Evolutionary conservation across 2,797 vertebrate species (phyloP).

Genomic region (Mormyrus hasselquistii): DNA sequence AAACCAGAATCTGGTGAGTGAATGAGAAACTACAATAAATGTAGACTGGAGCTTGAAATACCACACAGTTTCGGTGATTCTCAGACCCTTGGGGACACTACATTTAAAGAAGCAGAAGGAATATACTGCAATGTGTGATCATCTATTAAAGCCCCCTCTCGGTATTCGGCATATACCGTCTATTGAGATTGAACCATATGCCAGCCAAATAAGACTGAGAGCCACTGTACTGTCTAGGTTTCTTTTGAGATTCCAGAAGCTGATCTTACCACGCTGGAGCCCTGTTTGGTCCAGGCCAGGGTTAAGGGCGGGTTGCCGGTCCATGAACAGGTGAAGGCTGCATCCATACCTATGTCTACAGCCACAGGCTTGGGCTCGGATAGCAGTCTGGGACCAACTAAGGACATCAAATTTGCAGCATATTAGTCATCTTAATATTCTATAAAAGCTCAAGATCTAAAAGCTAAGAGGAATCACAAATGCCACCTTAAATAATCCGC

Average conservation of each 20-base stretch:
- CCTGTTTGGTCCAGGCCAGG: slow-evolving; percentile 83
- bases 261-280: slow-evolving; percentile 66
- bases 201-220: not conserved
- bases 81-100: slow-evolving; percentile 31
- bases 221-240: not conserved
- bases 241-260: not conserved
- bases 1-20: slow-evolving; percentile 47
- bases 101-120: slow-evolving; percentile 34
- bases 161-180: not conserved
- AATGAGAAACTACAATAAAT: slow-evolving; percentile 27
- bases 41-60: slow-evolving; percentile 47
- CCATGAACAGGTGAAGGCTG: slow-evolving; percentile 82
- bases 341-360: slow-evolving; percentile 75
- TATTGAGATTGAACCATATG: not conserved
- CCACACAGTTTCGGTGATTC: slow-evolving; percentile 40
- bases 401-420: slow-evolving; percentile 21
- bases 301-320: slow-evolving; percentile 81
- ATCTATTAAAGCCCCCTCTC: not conserved
- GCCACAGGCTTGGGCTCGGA: slow-evolving; percentile 71
- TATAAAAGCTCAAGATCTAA: not conserved
- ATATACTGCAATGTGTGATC: slow-evolving; percentile 4
- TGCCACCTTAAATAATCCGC: not conserved
- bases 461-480: not conserved
- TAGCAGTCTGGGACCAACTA: slow-evolving; percentile 78
- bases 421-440: slow-evolving; percentile 2